phyloP scores from a whole-genome alignment of 2,797 vertebrate genomes.

The Antrozous pallidus region DNA sequence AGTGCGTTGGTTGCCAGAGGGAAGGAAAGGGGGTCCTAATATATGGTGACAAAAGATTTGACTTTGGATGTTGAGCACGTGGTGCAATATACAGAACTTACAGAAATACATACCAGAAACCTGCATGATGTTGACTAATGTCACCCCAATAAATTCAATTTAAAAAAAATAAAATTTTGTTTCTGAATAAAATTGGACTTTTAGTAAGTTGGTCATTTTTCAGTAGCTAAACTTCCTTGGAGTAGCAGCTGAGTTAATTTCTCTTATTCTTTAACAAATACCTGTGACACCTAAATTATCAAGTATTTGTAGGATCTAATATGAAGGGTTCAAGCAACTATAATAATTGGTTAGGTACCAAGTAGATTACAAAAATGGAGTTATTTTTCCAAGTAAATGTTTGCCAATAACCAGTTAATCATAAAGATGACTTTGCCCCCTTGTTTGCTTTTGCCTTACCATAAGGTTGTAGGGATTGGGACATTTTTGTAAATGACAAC shows the following conservation, averaged over 20 bases:
- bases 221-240: background rate
- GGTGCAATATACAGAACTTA: too few species aligned
- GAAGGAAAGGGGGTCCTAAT: too few species aligned
- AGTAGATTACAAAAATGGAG: background rate
- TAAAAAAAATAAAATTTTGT: background rate
- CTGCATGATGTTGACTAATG: too few species aligned
- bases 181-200: background rate
- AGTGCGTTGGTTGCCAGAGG: too few species aligned
- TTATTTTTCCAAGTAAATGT: conserved; percentile 28
- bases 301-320: background rate
- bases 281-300: background rate
- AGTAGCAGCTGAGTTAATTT: background rate
- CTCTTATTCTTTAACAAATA: background rate
- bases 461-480: background rate
- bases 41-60: too few species aligned
- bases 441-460: background rate
- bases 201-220: conserved; percentile 15
- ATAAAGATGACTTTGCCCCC: background rate
- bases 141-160: too few species aligned
- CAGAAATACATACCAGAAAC: too few species aligned
- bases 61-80: too few species aligned
- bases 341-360: conserved; percentile 4
- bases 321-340: background rate
- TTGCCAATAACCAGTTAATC: conserved; percentile 8
- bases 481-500: background rate